phyloP scores from a whole-genome alignment of 2,797 vertebrate species.

The Acridotheres tristis region DNA sequence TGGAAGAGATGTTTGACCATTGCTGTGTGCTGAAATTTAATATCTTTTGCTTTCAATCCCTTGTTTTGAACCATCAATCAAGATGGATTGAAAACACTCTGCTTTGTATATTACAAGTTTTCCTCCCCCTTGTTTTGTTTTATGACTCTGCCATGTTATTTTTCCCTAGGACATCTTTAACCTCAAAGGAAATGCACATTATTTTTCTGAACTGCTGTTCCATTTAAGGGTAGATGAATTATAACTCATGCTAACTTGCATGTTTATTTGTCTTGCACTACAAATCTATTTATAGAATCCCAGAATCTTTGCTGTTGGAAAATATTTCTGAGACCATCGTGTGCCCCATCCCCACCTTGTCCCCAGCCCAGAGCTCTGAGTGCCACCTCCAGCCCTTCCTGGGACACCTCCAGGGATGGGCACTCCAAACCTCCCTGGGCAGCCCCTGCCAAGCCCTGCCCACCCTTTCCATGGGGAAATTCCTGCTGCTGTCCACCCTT shows the following conservation, averaged over 20 bases:
- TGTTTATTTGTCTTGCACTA: background rate
- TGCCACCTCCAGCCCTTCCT: background rate
- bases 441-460: background rate
- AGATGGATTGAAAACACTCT: background rate
- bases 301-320: background rate
- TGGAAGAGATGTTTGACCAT: background rate
- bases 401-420: background rate
- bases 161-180: background rate
- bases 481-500: rapidly evolving
- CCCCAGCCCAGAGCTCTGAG: background rate
- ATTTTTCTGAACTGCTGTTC: background rate
- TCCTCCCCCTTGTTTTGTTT: background rate
- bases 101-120: background rate
- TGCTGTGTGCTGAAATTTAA: background rate
- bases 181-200: background rate
- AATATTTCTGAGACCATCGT: rapidly evolving
- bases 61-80: background rate
- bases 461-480: background rate
- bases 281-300: background rate
- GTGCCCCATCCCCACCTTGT: background rate
- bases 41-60: background rate
- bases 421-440: background rate
- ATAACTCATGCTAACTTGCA: background rate
- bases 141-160: background rate
- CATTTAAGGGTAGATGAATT: background rate